Evolutionary conservation across 2,888 invertebrate genomes (phyloP), one percentile per base, ranked within the genome.

Genomic region (Ametastegia equiseti): DNA sequence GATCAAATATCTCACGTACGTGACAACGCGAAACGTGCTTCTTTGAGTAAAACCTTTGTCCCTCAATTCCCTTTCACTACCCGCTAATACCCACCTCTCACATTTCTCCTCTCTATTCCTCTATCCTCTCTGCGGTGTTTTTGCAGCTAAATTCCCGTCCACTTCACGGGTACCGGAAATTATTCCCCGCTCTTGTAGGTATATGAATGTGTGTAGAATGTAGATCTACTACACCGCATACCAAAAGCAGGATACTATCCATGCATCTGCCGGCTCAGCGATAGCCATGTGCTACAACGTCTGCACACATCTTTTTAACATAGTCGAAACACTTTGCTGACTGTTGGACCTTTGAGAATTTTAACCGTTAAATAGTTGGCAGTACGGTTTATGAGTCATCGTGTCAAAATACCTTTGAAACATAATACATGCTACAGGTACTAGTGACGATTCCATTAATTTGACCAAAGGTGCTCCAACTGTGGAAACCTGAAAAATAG

Each of bases 71-170:
- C 42, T 7, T 33, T 11, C 6, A 30, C 54, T 23, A 15, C 42
- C 36, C 42, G n/a, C n/a, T n/a, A n/a, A 5, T 36, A 9, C 1
- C 57, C 11, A 27, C 13, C 11, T 77, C 36, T 23, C 77, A 2
- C 42, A 27, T 13, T 13, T 30, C 30, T 13, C 42, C 33, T 39
- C 30, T 60, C 33, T 54, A n/a, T 7, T n/a, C 11, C 36, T 78
- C 6, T 23, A 36, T 36, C 39, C 36, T 39, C 15, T 30, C 7
- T 67, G 2, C 39, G 39, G 11, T 60, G 71, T 60, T 39, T 71
- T 69, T 54, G 78, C 81, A 69, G 77, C 83, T 80, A 82, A 84
- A 85, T 84, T 86, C 82, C 81, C 80, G 81, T 83, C 75, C 80
- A 54, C 83, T 83, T 80, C 82, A 81, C 75, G 13, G 23, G 15